Evolutionary conservation across 2,797 vertebrate genomes (phyloP).

Genomic region (Cheirogaleus major): DNA sequence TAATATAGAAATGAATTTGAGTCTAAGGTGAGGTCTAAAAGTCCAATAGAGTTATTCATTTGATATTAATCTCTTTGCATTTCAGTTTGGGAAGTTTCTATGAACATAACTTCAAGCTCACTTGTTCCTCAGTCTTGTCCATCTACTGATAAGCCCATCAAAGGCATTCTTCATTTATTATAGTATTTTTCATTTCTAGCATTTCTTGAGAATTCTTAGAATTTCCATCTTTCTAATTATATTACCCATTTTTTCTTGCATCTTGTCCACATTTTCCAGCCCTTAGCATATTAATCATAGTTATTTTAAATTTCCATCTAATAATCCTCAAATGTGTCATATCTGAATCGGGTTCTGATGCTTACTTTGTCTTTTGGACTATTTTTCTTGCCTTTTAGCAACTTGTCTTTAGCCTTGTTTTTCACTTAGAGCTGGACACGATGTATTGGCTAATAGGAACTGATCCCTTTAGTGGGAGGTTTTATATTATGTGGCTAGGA

Average conservation of each 20-base stretch:
- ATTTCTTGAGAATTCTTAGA: neutral
- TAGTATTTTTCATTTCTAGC: neutral
- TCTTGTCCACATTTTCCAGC: neutral
- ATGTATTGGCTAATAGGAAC: neutral
- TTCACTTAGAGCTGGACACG: neutral
- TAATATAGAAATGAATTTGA: neutral
- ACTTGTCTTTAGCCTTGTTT: neutral
- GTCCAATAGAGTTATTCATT: neutral
- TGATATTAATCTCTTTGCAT: neutral
- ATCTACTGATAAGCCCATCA: neutral
- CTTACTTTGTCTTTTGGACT: neutral
- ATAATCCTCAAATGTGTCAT: neutral
- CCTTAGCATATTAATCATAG: neutral
- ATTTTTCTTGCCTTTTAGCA: neutral
- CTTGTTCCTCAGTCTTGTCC: neutral
- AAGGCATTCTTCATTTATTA: neutral
- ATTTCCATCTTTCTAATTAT: neutral
- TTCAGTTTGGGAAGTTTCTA: neutral
- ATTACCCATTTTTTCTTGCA: neutral
- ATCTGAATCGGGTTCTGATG: neutral
- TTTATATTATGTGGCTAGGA: neutral
- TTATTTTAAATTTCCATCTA: conserved; percentile 5
- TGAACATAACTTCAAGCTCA: neutral
- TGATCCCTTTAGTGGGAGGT: neutral
- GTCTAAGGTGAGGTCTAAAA: neutral